Percentiles rank a stretch among this genome's conserved stretches.
Conservation (phyloP, 2,797 vertebrate genomes). For the Mormyrops boulengeri region DNA sequence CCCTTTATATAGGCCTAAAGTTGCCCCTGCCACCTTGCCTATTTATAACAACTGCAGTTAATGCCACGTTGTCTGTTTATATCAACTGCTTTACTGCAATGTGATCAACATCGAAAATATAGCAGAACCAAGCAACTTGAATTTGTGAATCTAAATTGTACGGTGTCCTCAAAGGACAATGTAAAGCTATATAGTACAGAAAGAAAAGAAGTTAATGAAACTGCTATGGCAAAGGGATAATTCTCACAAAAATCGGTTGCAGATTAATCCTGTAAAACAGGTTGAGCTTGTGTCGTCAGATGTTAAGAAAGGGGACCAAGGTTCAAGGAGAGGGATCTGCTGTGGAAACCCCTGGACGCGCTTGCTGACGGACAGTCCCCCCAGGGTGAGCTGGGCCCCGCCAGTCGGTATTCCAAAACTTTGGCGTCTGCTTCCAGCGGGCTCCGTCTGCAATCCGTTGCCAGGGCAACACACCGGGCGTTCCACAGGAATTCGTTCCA, state of each 20-base stretch:
- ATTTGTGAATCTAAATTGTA: neutral
- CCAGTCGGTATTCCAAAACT: constrained; percentile 38
- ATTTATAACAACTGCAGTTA: neutral
- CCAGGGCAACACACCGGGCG: constrained; percentile 61
- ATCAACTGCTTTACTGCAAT: neutral
- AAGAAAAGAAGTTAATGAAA: neutral
- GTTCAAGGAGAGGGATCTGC: neutral
- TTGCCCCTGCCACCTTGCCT: neutral
- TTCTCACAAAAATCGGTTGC: neutral
- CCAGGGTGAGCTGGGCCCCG: neutral
- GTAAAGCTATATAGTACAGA: neutral
- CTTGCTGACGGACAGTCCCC: neutral
- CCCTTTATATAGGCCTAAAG: neutral
- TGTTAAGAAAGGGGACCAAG: neutral
- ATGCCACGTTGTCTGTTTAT: neutral
- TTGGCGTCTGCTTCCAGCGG: constrained; percentile 40
- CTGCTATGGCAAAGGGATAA: neutral
- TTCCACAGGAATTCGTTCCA: constrained; percentile 63
- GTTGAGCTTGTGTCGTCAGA: neutral
- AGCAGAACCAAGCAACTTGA: neutral
- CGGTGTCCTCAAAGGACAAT: neutral
- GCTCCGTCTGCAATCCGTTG: constrained; percentile 45
- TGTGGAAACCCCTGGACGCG: neutral
- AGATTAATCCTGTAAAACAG: neutral
- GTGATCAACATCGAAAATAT: neutral